These are phyloP conservation scores for Ostrea denselamellosa DNA, from an alignment of 1,140 invertebrate species.

Conservation along the genomic window DNA sequence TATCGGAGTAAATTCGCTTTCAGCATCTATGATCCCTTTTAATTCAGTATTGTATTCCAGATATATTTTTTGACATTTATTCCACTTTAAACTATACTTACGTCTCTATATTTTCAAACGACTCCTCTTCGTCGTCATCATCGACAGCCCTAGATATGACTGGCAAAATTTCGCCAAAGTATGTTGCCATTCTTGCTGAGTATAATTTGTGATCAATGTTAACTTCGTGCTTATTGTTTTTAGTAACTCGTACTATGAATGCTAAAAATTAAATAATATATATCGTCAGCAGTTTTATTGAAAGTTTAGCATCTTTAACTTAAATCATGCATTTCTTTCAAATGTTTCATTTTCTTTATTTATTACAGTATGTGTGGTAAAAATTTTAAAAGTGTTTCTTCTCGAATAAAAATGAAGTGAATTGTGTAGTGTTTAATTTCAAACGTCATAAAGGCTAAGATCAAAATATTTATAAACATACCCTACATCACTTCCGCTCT, in stretches of 20 bases:
- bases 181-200: constrained; percentile 75
- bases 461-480: constrained; percentile 24
- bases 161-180: constrained; percentile 76
- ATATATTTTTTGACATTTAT: not conserved
- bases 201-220: constrained; percentile 9
- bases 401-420: not conserved
- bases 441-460: not conserved
- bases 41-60: too few species aligned
- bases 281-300: not conserved
- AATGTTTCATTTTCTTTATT: not conserved
- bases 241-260: not conserved
- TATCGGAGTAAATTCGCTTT: too few species aligned
- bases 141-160: constrained; percentile 74
- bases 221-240: constrained; percentile 21
- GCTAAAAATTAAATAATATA: not conserved
- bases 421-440: not conserved
- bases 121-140: constrained; percentile 75
- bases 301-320: not conserved
- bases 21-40: too few species aligned
- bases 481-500: not conserved
- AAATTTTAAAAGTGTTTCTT: not conserved
- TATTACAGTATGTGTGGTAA: not conserved
- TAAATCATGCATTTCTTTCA: not conserved
- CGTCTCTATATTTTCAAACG: constrained; percentile 44
- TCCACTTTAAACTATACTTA: not conserved